Evolutionary conservation across 2,113 vertebrate species (phyloP).

Genomic region (Aix galericulata): DNA sequence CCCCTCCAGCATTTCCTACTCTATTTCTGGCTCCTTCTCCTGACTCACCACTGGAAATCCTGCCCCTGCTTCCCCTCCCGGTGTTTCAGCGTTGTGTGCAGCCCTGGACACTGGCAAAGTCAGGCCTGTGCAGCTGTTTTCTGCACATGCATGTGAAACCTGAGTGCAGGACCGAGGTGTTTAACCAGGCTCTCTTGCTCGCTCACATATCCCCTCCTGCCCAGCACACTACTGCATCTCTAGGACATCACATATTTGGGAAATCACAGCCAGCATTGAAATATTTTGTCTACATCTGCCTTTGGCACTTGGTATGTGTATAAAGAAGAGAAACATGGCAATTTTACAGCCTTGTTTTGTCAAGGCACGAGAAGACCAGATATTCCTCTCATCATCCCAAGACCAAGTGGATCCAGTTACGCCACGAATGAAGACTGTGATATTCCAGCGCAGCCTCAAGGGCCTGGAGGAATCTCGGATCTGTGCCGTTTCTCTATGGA

Average conservation of each 20-base stretch:
- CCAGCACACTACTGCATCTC: background rate
- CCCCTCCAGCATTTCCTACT: background rate
- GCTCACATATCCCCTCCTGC: background rate
- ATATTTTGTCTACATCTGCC: background rate
- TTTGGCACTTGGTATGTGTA: background rate
- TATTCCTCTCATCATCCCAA: background rate
- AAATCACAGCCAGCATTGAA: background rate
- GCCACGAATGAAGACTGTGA: background rate
- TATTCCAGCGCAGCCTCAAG: background rate
- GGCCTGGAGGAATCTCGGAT: background rate
- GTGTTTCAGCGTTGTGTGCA: background rate
- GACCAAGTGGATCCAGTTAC: rapidly evolving
- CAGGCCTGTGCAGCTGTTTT: background rate
- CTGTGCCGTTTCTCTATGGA: background rate
- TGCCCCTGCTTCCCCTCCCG: background rate
- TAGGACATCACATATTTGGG: background rate
- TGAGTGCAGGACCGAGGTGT: background rate
- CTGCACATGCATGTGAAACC: rapidly evolving
- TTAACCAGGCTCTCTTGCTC: background rate
- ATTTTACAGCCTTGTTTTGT: background rate
- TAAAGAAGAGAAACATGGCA: background rate
- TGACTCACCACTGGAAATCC: background rate
- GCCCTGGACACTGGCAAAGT: rapidly evolving
- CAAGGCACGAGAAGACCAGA: background rate
- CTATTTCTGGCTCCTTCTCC: background rate